These are phyloP conservation scores for Iguana delicatissima DNA, from an alignment of 2,797 vertebrate genomes.

Conservation along the genomic window DNA sequence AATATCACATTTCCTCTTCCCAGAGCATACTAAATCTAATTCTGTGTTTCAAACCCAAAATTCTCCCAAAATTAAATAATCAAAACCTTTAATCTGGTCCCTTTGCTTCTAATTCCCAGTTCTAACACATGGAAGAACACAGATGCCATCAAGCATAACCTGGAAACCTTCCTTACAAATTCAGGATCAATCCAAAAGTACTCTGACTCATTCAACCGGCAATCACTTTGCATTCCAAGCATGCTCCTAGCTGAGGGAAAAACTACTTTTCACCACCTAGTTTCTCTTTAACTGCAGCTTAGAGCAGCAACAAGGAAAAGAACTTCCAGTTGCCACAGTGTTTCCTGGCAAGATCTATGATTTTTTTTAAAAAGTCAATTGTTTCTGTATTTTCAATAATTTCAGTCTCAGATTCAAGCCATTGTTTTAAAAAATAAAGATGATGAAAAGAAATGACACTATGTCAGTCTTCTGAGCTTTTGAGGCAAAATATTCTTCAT, in stretches of 20 bases:
- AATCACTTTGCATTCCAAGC: conserved; percentile 1
- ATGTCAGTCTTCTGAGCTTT: background rate
- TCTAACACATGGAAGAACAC: background rate
- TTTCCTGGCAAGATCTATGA: background rate
- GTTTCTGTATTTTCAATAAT: background rate
- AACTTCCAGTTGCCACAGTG: background rate
- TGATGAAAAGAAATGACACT: background rate
- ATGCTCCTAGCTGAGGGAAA: background rate
- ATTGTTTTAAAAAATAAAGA: background rate
- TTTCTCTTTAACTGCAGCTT: background rate
- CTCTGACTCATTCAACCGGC: background rate
- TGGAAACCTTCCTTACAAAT: background rate
- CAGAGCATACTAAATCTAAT: background rate
- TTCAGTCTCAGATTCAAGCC: background rate
- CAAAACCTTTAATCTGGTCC: background rate
- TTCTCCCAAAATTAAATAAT: background rate
- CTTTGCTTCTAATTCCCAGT: background rate
- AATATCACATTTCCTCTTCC: background rate
- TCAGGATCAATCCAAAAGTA: background rate
- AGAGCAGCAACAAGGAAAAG: background rate
- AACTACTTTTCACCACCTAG: background rate
- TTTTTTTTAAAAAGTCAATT: background rate
- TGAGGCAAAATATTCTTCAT: background rate
- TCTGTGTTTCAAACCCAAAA: background rate
- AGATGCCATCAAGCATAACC: background rate